Evolutionary conservation across 2,888 invertebrate genomes (phyloP).

Genomic region (Trichogramma evanescens): DNA sequence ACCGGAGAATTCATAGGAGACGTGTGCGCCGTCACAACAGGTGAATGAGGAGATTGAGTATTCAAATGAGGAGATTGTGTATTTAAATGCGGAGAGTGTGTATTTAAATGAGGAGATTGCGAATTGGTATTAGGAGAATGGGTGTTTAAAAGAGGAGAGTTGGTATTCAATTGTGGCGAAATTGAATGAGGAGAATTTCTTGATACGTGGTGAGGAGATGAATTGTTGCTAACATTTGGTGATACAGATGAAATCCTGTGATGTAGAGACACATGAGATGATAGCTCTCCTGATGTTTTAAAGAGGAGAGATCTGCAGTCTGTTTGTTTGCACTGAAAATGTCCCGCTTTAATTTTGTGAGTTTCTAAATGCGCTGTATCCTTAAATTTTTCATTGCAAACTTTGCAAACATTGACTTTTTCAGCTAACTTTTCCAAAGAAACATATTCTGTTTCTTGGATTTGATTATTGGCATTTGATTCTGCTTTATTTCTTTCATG

Average conservation of each 20-base stretch:
- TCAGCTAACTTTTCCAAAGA: slow-evolving; percentile 57
- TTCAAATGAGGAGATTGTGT: slow-evolving; percentile 32
- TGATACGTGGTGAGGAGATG: slow-evolving; percentile 24
- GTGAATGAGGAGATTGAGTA: slow-evolving; percentile 32
- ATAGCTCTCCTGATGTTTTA: slow-evolving; percentile 33
- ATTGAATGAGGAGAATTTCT: slow-evolving; percentile 33
- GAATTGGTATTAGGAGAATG: slow-evolving; percentile 30
- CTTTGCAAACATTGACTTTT: slow-evolving; percentile 55
- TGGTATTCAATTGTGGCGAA: slow-evolving; percentile 26
- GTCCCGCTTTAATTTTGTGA: slow-evolving; percentile 53
- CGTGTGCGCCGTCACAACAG: slow-evolving; percentile 8
- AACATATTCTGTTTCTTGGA: slow-evolving; percentile 55
- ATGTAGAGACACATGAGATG: slow-evolving; percentile 39
- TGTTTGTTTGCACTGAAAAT: slow-evolving; percentile 49
- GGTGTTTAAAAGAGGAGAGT: slow-evolving; percentile 31
- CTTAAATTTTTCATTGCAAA: slow-evolving; percentile 57
- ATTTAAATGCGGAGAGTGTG: slow-evolving; percentile 32
- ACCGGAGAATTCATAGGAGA: slow-evolving; percentile 36
- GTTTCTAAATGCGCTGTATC: slow-evolving; percentile 52
- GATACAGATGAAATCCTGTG: slow-evolving; percentile 35
- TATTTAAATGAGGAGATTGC: slow-evolving; percentile 31
- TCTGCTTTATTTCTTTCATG: slow-evolving; percentile 36
- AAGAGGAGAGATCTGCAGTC: slow-evolving; percentile 43
- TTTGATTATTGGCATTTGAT: slow-evolving; percentile 27
- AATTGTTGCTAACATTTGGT: slow-evolving; percentile 28